phyloP scores from a whole-genome alignment of 1,140 invertebrate genomes.

The Drosophila setifemur region DNA sequence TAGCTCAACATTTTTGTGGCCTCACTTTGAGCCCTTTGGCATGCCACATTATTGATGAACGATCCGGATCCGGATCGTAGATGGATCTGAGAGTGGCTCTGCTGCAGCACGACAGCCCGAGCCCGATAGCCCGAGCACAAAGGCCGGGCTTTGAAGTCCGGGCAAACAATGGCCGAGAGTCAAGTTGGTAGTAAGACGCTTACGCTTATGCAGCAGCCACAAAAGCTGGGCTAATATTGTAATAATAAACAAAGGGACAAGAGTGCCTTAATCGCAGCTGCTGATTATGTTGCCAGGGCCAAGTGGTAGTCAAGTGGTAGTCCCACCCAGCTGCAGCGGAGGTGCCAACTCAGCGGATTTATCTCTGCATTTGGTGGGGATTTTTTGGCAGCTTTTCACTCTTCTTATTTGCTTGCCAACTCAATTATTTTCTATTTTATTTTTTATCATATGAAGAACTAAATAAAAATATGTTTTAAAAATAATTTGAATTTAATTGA shows the following conservation, averaged over 20 bases:
- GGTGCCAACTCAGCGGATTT: background rate
- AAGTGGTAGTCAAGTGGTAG: constrained; percentile 58
- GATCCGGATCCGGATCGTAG: constrained; percentile 55
- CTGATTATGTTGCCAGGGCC: constrained; percentile 72
- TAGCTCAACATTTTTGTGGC: constrained; percentile 65
- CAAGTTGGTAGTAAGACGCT: constrained; percentile 34
- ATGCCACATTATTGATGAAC: constrained; percentile 80
- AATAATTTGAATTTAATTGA: too few relatives aligned
- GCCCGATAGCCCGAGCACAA: too few relatives aligned
- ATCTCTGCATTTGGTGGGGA: background rate
- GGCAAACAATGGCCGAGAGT: constrained; percentile 43
- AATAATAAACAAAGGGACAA: constrained; percentile 78
- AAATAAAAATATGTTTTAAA: too few relatives aligned
- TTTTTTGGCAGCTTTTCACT: background rate
- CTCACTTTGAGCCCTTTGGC: constrained; percentile 62
- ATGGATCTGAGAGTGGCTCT: constrained; percentile 25
- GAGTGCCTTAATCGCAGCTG: constrained; percentile 78
- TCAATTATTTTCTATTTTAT: background rate
- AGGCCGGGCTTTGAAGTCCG: constrained; percentile 53
- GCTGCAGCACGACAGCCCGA: too few relatives aligned
- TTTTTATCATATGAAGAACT: too few relatives aligned
- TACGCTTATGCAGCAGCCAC: constrained; percentile 53
- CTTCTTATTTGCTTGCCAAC: background rate
- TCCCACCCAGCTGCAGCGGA: background rate
- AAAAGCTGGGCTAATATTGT: constrained; percentile 79